phyloP scores from a whole-genome alignment of 2,113 vertebrate species.

The Varanus komodoensis region DNA sequence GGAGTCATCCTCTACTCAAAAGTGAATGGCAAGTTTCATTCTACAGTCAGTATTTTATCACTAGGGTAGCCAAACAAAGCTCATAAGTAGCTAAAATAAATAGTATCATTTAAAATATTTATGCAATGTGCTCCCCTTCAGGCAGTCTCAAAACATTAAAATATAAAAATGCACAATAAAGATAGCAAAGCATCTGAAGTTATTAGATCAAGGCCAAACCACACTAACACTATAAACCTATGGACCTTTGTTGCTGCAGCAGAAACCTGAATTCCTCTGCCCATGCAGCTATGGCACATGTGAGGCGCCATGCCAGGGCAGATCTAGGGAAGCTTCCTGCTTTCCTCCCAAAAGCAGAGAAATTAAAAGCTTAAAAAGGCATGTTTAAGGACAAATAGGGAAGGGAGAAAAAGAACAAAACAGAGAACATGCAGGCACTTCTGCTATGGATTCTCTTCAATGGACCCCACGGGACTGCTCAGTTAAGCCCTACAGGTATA shows the following conservation, averaged over 20 bases:
- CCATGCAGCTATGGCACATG: too few species aligned
- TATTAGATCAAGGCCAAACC: background rate
- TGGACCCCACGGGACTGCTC: background rate
- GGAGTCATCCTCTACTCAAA: background rate
- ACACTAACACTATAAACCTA: background rate
- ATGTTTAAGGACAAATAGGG: too few species aligned
- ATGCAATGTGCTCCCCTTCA: background rate
- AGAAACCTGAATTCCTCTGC: too few species aligned
- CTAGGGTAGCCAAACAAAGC: background rate
- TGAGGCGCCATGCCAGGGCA: background rate
- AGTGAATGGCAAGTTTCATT: background rate
- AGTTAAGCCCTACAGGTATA: background rate
- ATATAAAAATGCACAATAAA: background rate
- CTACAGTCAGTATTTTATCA: background rate
- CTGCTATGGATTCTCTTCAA: background rate
- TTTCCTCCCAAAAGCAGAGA: too few species aligned
- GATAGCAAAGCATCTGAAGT: background rate
- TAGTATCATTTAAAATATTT: background rate
- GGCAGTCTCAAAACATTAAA: background rate
- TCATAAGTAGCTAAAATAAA: background rate
- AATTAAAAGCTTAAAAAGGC: too few species aligned
- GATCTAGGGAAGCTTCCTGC: background rate
- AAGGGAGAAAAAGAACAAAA: too few species aligned
- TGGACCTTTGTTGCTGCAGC: too few species aligned
- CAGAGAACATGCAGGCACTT: background rate